Evolutionary conservation across 2,888 invertebrate genomes (phyloP).

Genomic region (Parthenolecanium corni): DNA sequence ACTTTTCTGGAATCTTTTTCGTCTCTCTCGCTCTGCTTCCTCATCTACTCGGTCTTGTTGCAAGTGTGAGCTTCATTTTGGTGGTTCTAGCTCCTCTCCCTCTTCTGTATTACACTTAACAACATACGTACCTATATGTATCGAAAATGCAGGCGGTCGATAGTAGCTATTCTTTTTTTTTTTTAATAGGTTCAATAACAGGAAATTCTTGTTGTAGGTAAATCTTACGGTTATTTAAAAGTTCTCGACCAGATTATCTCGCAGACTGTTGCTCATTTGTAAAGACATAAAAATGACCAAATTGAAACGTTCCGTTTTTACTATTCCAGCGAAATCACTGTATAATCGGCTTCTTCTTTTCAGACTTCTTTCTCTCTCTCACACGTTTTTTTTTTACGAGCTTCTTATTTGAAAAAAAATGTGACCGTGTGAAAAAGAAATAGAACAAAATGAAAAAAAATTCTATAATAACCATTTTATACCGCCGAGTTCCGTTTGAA

Average conservation of each 20-base stretch:
- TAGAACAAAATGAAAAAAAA: not conserved
- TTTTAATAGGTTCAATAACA: constrained; percentile 19
- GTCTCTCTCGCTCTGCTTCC: too few relatives aligned
- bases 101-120: too few relatives aligned
- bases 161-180: not conserved
- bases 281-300: constrained; percentile 23
- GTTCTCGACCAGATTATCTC: constrained; percentile 3
- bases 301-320: constrained; percentile 14
- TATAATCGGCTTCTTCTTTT: constrained; percentile 13
- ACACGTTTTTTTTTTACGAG: constrained; percentile 2
- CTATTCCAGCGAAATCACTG: constrained; percentile 5
- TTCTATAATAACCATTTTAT: too few relatives aligned
- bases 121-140: not conserved
- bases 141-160: constrained; percentile 18
- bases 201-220: constrained; percentile 19
- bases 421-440: constrained; percentile 18
- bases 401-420: constrained; percentile 10
- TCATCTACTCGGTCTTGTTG: too few relatives aligned
- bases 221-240: not conserved
- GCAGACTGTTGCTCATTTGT: constrained; percentile 19
- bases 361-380: too few relatives aligned
- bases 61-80: too few relatives aligned
- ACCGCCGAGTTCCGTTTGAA: too few relatives aligned
- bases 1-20: too few relatives aligned
- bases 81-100: too few relatives aligned